Evolutionary conservation across 2,888 invertebrate species (phyloP).

Genomic region (Drosophila quasianomalipes): DNA sequence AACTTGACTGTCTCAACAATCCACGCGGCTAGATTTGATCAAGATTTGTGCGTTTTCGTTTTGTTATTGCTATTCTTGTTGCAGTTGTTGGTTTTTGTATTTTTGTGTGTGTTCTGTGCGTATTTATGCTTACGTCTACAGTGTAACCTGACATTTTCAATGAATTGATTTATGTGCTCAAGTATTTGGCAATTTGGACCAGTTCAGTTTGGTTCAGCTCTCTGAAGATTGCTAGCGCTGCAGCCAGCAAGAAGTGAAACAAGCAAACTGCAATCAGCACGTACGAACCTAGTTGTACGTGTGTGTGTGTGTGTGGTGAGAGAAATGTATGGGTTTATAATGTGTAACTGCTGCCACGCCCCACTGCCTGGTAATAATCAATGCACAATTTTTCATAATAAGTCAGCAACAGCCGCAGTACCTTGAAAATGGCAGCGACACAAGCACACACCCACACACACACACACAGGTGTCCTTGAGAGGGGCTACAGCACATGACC

Average conservation of each 20-base stretch:
- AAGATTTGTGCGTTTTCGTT: slow-evolving; percentile 52
- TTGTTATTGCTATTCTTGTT: slow-evolving; percentile 20
- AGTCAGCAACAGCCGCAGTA: slow-evolving; percentile 64
- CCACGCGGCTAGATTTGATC: slow-evolving; percentile 40
- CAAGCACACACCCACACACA: background rate
- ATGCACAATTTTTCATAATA: slow-evolving; percentile 76
- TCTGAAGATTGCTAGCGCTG: slow-evolving; percentile 1
- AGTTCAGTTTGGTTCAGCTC: background rate
- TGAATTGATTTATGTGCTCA: slow-evolving; percentile 75
- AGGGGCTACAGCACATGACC: slow-evolving; percentile 26
- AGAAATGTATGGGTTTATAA: slow-evolving; percentile 12
- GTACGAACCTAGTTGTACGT: slow-evolving; percentile 16
- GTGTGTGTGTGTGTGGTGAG: slow-evolving; percentile 6
- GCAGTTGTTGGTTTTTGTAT: slow-evolving; percentile 9
- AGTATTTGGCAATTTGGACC: slow-evolving; percentile 45
- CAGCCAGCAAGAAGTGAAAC: slow-evolving; percentile 35
- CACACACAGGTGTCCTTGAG: slow-evolving; percentile 40
- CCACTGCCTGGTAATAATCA: slow-evolving; percentile 49
- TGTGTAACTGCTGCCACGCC: slow-evolving; percentile 41
- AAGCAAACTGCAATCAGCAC: slow-evolving; percentile 54
- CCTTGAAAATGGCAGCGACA: slow-evolving; percentile 41
- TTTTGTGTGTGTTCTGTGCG: slow-evolving; percentile 3
- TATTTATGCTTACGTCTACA: slow-evolving; percentile 64
- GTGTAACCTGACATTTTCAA: slow-evolving; percentile 69
- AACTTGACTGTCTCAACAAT: slow-evolving; percentile 3